Evolutionary conservation across 2,888 invertebrate species (phyloP).

Genomic region (Chrysolina haemoptera): DNA sequence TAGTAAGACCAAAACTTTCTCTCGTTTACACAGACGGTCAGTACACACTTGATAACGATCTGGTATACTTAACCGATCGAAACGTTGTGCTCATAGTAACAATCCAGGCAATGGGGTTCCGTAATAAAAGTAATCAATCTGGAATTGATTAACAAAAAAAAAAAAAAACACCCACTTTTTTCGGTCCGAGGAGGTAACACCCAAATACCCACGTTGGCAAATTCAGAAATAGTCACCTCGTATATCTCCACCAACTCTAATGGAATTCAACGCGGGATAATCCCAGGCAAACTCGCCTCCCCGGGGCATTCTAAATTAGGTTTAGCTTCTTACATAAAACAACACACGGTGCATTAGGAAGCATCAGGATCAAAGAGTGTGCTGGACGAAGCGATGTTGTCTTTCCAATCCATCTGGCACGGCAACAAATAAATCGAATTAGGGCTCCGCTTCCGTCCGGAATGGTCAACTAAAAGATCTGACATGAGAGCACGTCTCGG

Average conservation of each 20-base stretch:
- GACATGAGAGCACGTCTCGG: slow-evolving; percentile 42
- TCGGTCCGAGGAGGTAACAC: no score
- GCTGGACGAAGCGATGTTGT: slow-evolving; percentile 62
- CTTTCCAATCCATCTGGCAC: slow-evolving; percentile 66
- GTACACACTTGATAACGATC: no score
- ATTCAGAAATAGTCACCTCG: background rate
- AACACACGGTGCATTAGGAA: slow-evolving; percentile 63
- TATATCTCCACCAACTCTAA: background rate
- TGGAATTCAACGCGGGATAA: slow-evolving; percentile 35
- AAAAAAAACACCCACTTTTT: no score
- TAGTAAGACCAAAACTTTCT: no score
- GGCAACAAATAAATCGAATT: slow-evolving; percentile 66
- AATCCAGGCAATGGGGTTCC: no score
- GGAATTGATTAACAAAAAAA: no score
- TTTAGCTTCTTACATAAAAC: slow-evolving; percentile 64
- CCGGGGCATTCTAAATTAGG: slow-evolving; percentile 61
- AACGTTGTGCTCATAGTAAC: no score
- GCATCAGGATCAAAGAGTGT: slow-evolving; percentile 61
- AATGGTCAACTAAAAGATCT: slow-evolving; percentile 58
- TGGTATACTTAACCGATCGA: no score
- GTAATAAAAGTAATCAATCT: no score
- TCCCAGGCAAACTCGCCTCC: slow-evolving; percentile 44
- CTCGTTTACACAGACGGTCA: no score
- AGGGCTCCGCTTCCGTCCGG: slow-evolving; percentile 57
- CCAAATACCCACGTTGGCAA: no score